Conservation (phyloP, 2,888 invertebrate species). For the Yponomeuta evonymella region DNA sequence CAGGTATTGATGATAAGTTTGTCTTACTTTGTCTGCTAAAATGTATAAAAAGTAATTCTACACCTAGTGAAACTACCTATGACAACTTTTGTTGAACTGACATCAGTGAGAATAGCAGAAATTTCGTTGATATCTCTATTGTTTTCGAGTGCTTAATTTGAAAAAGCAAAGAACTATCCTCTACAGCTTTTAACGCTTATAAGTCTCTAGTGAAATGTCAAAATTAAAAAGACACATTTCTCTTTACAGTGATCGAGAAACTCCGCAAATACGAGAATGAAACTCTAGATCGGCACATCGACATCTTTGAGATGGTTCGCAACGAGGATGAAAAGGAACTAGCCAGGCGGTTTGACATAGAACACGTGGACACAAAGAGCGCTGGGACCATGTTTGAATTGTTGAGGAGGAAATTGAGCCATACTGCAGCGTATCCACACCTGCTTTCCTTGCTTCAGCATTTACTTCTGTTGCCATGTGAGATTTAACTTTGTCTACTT, state of each 20-base stretch:
- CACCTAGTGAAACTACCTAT: too few relatives aligned
- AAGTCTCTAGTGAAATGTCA: not conserved
- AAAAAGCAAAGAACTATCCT: too few relatives aligned
- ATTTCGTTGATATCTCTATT: too few relatives aligned
- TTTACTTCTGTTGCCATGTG: slow-evolving; percentile 87
- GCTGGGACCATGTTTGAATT: slow-evolving; percentile 95
- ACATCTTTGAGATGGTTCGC: slow-evolving; percentile 98
- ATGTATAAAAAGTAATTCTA: too few relatives aligned
- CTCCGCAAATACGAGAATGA: slow-evolving; percentile 94
- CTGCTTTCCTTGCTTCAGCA: slow-evolving; percentile 93
- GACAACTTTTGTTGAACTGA: too few relatives aligned
- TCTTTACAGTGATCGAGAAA: slow-evolving; percentile 87
- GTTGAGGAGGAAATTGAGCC: slow-evolving; percentile 89
- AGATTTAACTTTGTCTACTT: slow-evolving; percentile 36
- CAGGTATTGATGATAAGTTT: too few relatives aligned
- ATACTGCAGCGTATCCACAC: slow-evolving; percentile 95
- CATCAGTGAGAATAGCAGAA: too few relatives aligned
- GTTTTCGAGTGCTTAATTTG: too few relatives aligned
- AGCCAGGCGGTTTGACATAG: slow-evolving; percentile 91
- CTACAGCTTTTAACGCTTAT: too few relatives aligned
- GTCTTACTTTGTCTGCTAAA: too few relatives aligned
- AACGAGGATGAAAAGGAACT: slow-evolving; percentile 97
- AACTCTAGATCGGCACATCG: slow-evolving; percentile 95
- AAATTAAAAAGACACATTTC: not conserved
- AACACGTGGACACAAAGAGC: slow-evolving; percentile 96